Evolutionary conservation across 2,113 vertebrate species (phyloP).

Genomic region (Xiphophorus couchianus): DNA sequence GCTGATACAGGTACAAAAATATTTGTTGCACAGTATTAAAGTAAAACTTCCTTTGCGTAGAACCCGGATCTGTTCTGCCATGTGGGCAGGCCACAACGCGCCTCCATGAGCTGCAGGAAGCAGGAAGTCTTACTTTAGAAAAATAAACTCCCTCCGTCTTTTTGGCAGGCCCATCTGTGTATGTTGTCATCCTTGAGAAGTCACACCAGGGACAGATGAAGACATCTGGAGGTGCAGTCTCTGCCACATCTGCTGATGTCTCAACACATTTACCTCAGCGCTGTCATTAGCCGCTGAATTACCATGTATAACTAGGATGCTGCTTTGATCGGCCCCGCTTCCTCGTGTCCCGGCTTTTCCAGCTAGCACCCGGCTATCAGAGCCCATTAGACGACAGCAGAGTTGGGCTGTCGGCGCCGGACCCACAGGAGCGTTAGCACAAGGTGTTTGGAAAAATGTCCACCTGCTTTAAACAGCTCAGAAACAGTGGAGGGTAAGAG

Average conservation of each 20-base stretch:
- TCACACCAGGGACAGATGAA: constrained; percentile 68
- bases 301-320: constrained; percentile 49
- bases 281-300: constrained; percentile 64
- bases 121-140: constrained; percentile 22
- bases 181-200: constrained; percentile 68
- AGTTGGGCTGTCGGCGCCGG: constrained; percentile 26
- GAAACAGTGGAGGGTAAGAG: not conserved
- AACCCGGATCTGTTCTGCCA: constrained; percentile 3
- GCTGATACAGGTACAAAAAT: too few relatives aligned
- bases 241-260: constrained; percentile 79
- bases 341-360: constrained; percentile 39
- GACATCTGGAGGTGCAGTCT: constrained; percentile 77
- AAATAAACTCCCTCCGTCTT: constrained; percentile 36
- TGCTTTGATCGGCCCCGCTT: constrained; percentile 74
- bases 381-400: constrained; percentile 48
- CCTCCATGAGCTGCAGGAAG: constrained; percentile 41
- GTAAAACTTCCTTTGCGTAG: not conserved
- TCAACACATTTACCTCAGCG: constrained; percentile 73
- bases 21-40: too few relatives aligned
- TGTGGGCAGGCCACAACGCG: constrained; percentile 5
- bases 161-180: constrained; percentile 73
- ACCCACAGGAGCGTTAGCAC: not conserved
- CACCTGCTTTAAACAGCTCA: not conserved
- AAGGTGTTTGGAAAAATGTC: not conserved
- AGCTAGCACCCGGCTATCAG: constrained; percentile 46